Percentiles rank a stretch among this genome's conserved stretches.
These are phyloP conservation scores for Saccostrea glomerata DNA, from an alignment of 1,140 invertebrate species.

Conservation along the genomic window DNA sequence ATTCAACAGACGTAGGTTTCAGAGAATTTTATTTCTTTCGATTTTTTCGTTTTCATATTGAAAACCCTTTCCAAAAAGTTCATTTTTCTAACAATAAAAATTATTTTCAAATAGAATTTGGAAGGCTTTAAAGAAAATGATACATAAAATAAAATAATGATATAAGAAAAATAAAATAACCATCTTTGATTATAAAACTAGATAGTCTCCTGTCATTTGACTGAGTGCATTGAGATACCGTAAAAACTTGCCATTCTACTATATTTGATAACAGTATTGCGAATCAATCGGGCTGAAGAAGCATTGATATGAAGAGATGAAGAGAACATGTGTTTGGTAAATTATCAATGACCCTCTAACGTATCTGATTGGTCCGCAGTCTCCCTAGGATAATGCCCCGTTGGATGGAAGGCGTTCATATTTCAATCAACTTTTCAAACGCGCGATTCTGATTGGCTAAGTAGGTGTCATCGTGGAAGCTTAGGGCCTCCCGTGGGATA, in stretches of 20 bases:
- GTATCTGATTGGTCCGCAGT: constrained; percentile 52
- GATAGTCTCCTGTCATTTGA: not conserved
- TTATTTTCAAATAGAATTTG: not conserved
- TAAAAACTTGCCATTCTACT: not conserved
- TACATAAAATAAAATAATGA: not conserved
- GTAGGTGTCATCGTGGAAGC: constrained; percentile 54
- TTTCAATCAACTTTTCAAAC: constrained; percentile 41
- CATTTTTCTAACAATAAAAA: not conserved
- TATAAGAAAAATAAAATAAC: not conserved
- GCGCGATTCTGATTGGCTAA: constrained; percentile 55
- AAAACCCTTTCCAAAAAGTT: too few species aligned
- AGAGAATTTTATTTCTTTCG: too few species aligned
- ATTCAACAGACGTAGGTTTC: too few species aligned
- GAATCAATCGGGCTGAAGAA: constrained; percentile 8
- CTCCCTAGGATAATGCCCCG: constrained; percentile 49
- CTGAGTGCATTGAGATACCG: not conserved
- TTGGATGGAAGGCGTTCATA: constrained; percentile 56
- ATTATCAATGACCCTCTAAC: constrained; percentile 55
- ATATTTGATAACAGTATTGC: constrained; percentile 31
- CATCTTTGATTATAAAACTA: not conserved
- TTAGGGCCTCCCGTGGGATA: constrained; percentile 59
- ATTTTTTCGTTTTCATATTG: too few species aligned
- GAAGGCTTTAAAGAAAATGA: not conserved
- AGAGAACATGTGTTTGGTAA: constrained; percentile 56
- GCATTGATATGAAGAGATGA: constrained; percentile 52